Conservation (phyloP, 1,140 invertebrate genomes). For the Pomacea maculata region DNA sequence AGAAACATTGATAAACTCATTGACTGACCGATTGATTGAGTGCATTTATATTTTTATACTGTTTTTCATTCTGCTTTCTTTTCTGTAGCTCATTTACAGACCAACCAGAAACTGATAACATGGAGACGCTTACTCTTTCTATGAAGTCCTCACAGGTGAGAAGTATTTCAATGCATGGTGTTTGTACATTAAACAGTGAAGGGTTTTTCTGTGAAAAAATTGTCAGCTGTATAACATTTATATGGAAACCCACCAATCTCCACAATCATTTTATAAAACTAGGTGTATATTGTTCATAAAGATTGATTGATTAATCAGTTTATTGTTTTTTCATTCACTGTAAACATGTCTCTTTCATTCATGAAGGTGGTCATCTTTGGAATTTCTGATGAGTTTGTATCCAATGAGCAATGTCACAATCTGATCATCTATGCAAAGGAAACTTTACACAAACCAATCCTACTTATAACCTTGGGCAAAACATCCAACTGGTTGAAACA, state of each 20-base stretch:
- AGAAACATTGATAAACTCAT: too few relatives aligned
- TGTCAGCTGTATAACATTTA: too few relatives aligned
- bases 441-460: slow-evolving; percentile 53
- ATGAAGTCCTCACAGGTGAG: slow-evolving; percentile 51
- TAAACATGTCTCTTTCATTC: not conserved
- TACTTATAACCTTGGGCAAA: slow-evolving; percentile 50
- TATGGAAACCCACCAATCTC: too few relatives aligned
- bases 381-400: slow-evolving; percentile 57
- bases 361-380: slow-evolving; percentile 51
- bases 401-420: slow-evolving; percentile 38
- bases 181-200: too few relatives aligned
- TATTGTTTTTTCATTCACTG: not conserved
- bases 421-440: slow-evolving; percentile 52
- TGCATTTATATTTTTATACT: too few relatives aligned
- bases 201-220: too few relatives aligned
- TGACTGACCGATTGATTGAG: too few relatives aligned
- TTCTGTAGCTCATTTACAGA: slow-evolving; percentile 50
- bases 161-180: not conserved
- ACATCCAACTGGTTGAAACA: slow-evolving; percentile 52
- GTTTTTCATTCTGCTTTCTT: not conserved
- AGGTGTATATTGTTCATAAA: not conserved
- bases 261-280: not conserved
- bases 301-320: not conserved
- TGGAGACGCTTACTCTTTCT: slow-evolving; percentile 48
- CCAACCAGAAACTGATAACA: slow-evolving; percentile 44